Base-by-base conservation (phyloP, 2,113 vertebrate species). In the Phrynosoma platyrhinos region DNA sequence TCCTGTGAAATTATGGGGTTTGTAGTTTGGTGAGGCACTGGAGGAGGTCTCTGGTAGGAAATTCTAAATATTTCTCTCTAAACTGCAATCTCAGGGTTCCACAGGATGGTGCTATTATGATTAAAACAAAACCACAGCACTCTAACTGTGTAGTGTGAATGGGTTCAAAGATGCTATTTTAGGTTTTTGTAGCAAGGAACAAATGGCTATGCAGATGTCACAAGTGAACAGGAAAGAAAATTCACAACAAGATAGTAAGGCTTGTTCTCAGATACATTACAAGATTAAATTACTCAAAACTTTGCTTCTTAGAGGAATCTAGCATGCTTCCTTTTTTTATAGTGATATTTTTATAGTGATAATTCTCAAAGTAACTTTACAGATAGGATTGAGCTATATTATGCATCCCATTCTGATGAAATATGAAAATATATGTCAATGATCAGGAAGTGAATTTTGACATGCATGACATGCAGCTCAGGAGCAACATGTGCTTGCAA, bases 291-390 rank as follows among this genome's bases (percentile, higher is more conserved):
- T 69, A 25, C 42, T 79, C 21, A 71, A 53, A 76, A n/a, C 9
- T 47, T 8, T 64, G 8, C 7, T 16, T 85, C 9, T 36, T 76
- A 84, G 53, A 21, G 1, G 0, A 18, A 85, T 76, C 40, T 30
- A 1, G 40, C 64, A 53, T 23, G 32, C 64, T 76, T 36, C 32
- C 9, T n/a, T n/a, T 75, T 84, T 75, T 84, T 55, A 30, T 68
- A 68, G 1, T 47, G 42, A 47, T 47, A 47, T 47, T 47, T 47
- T 47, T 47, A 47, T 77, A 84, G 36, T 64, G 76, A 90, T 88
- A 94, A 92, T 92, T 92, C 86, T 87, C 69, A 20, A 21, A 53
- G 87, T 82, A 92, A 86, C 84, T 93, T 90, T 91, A 93, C 84
- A 90, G 87, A 79, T 79, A 90, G 7, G 53, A 90, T 91, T 90